Base-by-base conservation (phyloP, 1,140 invertebrate genomes). In the Pseudomyrmex concolor region DNA sequence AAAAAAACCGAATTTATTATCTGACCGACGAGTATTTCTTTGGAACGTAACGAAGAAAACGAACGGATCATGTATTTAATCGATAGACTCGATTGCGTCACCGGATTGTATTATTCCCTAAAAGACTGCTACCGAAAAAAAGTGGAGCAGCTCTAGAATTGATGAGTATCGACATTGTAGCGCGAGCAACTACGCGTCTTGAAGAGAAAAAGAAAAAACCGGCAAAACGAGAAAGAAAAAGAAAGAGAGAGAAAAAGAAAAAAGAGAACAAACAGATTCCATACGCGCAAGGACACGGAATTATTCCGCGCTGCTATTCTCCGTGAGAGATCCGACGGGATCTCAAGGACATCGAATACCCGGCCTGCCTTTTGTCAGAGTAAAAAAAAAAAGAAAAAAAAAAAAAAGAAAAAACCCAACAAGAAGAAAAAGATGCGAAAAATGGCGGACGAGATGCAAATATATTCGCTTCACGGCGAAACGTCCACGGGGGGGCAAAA, bases 331-430 rank as follows among this genome's bases (percentile, higher is more conserved):
- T 68, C 64, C 64, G 59, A 17, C 73, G 19, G 55, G 68, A 57
- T 76, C 54, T 60, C 86, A 93, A 93, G 91, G 92, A 89, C 92
- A 89, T 80, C 88, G 91, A 86, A 89, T 80, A 89, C 91, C 90
- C 88, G 89, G 88, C 88, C 92, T 92, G 88, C 87, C 92, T 92
- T 92, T 91, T 93, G 91, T 91, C 86, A 89, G 89, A 87, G 87
- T n/a, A 66, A 25, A 9, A 67, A 71, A 71, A 50, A 57, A 83
- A 68, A 73, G 17, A 19, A 25, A 7, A 48, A 19, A 50, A 2
- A 54, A 54, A 25, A 15, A 10, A 10, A 15, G 17, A 71, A 55
- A 57, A 83, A 68, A 73, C 17, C 15, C 25, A 7, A 54, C n/a
- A 50, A 2, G 48, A 19, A 25, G 12, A 10, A 10, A 15, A 22